Evolutionary conservation across 2,888 invertebrate species (phyloP).

Genomic region (Dryomyza anilis): DNA sequence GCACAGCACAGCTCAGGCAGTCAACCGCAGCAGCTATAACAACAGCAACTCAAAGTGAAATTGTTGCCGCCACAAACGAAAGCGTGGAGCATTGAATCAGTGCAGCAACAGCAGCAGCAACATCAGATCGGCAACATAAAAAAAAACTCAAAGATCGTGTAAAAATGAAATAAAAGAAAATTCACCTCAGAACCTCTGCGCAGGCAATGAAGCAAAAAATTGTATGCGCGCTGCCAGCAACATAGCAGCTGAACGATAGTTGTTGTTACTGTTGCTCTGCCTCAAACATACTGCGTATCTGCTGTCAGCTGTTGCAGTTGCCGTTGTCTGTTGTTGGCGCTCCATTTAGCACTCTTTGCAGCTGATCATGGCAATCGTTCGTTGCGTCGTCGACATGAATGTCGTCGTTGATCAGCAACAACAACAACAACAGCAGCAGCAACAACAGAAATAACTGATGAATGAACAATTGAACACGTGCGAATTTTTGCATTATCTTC

Average conservation of each 20-base stretch:
- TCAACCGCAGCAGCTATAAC: conserved; percentile 6
- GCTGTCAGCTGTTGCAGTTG: no score
- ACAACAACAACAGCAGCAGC: conserved; percentile 12
- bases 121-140: no score
- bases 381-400: no score
- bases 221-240: neutral
- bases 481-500: conserved; percentile 8
- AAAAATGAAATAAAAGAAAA: neutral
- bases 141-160: conserved; percentile 25
- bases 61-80: conserved; percentile 26
- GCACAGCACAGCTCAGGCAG: neutral
- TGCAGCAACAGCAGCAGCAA: conserved; percentile 14
- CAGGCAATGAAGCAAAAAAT: conserved; percentile 26
- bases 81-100: conserved; percentile 25
- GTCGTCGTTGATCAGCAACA: no score
- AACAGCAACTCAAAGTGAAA: conserved; percentile 19
- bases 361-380: no score
- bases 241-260: no score
- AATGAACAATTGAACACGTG: conserved; percentile 24
- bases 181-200: conserved; percentile 1
- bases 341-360: no score
- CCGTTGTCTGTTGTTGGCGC: no score
- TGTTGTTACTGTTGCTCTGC: no score
- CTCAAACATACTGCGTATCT: no score
- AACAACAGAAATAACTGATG: neutral